phyloP scores from a whole-genome alignment of 2,797 vertebrate species.

The Clarias pachynema region DNA sequence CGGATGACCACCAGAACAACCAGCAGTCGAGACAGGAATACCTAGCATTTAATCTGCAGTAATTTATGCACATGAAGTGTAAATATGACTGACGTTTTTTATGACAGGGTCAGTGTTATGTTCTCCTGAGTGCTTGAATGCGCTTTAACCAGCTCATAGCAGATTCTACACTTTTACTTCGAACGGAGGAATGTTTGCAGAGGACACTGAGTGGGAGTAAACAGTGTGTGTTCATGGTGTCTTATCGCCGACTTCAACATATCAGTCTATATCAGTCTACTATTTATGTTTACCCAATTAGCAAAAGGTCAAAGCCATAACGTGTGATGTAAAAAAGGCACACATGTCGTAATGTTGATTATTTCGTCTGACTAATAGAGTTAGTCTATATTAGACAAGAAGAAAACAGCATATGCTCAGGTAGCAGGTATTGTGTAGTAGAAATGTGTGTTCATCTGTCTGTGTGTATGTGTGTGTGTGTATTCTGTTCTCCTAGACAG shows the following conservation, averaged over 20 bases:
- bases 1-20: not conserved
- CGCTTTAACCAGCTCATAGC: conserved; percentile 2
- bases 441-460: not conserved
- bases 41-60: not conserved
- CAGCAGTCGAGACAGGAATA: not conserved
- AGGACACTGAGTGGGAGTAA: not conserved
- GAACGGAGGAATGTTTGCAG: conserved; percentile 15
- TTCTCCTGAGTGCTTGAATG: not conserved
- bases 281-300: conserved; percentile 21
- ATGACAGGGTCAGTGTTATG: not conserved
- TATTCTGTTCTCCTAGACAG: not conserved
- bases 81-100: not conserved
- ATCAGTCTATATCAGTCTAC: not conserved
- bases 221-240: not conserved
- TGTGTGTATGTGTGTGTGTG: conserved; percentile 18
- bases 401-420: not conserved
- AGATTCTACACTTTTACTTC: conserved; percentile 1
- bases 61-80: not conserved
- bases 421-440: not conserved
- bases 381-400: not conserved
- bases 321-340: not conserved
- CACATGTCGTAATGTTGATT: not conserved
- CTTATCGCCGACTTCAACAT: not conserved
- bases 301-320: conserved; percentile 10
- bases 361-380: not conserved